Evolutionary conservation across 2,888 invertebrate species (phyloP).

Genomic region (Drosophila subsilvestris): DNA sequence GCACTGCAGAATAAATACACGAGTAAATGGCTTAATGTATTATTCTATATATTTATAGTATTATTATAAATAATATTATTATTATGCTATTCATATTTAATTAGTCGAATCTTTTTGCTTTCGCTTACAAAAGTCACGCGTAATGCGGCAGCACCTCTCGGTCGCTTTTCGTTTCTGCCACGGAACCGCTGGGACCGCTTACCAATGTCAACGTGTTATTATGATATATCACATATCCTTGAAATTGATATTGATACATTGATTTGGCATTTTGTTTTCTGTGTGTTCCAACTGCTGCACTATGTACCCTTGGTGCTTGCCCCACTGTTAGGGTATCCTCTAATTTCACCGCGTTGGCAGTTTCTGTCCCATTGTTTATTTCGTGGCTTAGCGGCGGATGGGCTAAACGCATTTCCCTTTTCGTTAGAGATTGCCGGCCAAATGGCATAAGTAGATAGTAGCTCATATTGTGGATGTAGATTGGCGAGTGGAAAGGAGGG

Average conservation of each 20-base stretch:
- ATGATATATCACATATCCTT: too few relatives aligned
- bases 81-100: too few relatives aligned
- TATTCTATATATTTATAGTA: too few relatives aligned
- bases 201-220: too few relatives aligned
- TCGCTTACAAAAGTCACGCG: too few relatives aligned
- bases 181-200: neutral
- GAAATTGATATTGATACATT: too few relatives aligned
- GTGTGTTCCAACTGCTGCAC: neutral
- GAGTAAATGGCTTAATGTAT: neutral
- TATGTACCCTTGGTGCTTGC: neutral
- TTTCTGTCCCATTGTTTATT: slow-evolving; percentile 1
- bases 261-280: neutral
- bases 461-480: neutral
- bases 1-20: neutral
- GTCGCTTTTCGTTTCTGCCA: too few relatives aligned
- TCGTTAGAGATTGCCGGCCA: neutral
- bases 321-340: neutral
- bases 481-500: too few relatives aligned
- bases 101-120: too few relatives aligned
- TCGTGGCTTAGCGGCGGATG: neutral
- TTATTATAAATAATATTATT: too few relatives aligned
- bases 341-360: neutral
- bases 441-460: neutral
- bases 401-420: neutral
- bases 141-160: too few relatives aligned